Conservation (phyloP, 2,888 invertebrate genomes). For the Eristalinus sepulchralis region DNA sequence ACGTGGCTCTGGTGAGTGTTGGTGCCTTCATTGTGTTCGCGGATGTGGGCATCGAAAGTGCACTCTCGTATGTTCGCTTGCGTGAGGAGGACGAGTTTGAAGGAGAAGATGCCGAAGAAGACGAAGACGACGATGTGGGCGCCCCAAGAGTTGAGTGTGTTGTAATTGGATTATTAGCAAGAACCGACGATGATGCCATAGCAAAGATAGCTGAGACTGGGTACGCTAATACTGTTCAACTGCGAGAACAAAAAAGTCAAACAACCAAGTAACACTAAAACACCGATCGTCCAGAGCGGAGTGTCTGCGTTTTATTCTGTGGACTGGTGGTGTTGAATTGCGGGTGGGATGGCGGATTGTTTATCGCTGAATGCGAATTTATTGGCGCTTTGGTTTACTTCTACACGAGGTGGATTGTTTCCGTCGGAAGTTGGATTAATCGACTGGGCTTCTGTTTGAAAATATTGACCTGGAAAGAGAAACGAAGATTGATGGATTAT, state of each 20-base stretch:
- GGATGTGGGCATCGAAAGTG: conserved; percentile 76
- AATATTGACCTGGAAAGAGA: neutral
- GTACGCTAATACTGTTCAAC: conserved; percentile 44
- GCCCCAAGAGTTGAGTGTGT: conserved; percentile 73
- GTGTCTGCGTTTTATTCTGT: neutral
- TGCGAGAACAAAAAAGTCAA: conserved; percentile 2
- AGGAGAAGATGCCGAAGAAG: conserved; percentile 62
- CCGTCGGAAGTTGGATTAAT: neutral
- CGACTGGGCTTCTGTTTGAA: neutral
- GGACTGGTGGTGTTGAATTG: neutral
- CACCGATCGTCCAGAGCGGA: conserved; percentile 1
- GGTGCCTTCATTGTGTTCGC: conserved; percentile 66
- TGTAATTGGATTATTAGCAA: conserved; percentile 78
- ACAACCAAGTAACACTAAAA: conserved; percentile 25
- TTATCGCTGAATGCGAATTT: neutral
- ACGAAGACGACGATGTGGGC: conserved; percentile 62
- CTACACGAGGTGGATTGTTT: neutral
- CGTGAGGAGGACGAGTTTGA: conserved; percentile 76
- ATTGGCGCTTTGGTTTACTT: neutral
- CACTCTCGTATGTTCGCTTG: conserved; percentile 79
- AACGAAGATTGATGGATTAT: neutral
- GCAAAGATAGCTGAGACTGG: conserved; percentile 53
- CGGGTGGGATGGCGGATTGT: neutral
- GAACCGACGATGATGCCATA: conserved; percentile 80
- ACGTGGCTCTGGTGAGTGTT: conserved; percentile 35